Evolutionary conservation across 1,140 invertebrate species (phyloP), one percentile per base, ranked within the genome.

Genomic region (Zaprionus tsacasi): DNA sequence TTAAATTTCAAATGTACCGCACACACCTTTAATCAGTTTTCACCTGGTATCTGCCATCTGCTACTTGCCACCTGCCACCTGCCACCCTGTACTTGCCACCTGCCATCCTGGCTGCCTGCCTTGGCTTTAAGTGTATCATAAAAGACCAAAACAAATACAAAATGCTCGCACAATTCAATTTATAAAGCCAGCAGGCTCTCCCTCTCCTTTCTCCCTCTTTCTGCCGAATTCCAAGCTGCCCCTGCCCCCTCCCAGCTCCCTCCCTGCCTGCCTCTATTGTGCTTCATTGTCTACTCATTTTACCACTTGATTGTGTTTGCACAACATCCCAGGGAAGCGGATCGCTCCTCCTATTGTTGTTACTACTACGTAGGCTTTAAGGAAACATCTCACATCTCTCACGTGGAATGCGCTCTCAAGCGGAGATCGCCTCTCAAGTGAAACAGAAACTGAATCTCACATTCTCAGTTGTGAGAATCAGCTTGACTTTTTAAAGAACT

Each of bases 101-200:
- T 55, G 25, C 10, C 12, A 6, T 12, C 21, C 21, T 21, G 8
- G 0, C 25, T 12, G 12, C 12, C 33, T 21, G 33, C 48, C 12
- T 27, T 17, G 21, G 21, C 35, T 66, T 70, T 60, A 75, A 83
- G 81, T 83, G 81, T 74, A 73, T 85, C 81, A 78, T 83, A 83
- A 83, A 83, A 83, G 76, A 63, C 81, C 79, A 79, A 79, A 86
- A 79, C 82, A 86, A 82, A 82, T 79, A 82, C 78, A 79, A 82
- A 77, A 77, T 87, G 48, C 79, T 80, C 76, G 79, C 76, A 79
- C 82, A 82, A 76, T 82, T 87, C 82, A 86, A 86, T 86, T 81
- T 85, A 81, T 81, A 63, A 45, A 58, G 27, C 40, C 40, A 21
- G 43, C 17, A 56, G 36, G 45, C 76, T 61, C 21, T 38, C 33